Evolutionary conservation across 2,113 vertebrate genomes (phyloP), one percentile per base, ranked within the genome.

Genomic region (Pluvialis apricaria): DNA sequence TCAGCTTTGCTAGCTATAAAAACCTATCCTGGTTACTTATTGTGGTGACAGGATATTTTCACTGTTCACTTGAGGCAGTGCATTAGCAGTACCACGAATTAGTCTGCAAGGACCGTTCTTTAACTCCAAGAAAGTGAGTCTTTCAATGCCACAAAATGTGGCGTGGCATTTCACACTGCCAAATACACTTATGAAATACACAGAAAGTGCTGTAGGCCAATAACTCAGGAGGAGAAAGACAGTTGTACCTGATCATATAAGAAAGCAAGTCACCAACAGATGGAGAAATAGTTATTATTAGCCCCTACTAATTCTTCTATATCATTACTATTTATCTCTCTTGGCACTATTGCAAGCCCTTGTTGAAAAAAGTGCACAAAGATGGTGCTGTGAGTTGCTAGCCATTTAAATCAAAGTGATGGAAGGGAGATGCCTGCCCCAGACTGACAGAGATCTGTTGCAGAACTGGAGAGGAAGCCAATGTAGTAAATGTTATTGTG

Each of bases 101-200:
- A 71, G 26, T 29, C 93, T 86, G 76, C 10, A 38, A 92, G 68
- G 68, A 65, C 45, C 51, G 29, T 20, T 58, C 12, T 44, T 88
- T 49, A 68, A 24, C 47, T 55, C 1, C 0, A 1, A 26, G 36
- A 24, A 64, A 36, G 38, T 5, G 45, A 42, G 16, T 13, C 52
- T 72, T 42, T 7, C 57, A 13, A 2, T 47, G 73, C 49, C 58
- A 64, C 69, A 49, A 17, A 70, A 54, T 0, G 11, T 13, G 13
- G 58, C 5, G 13, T 28, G 68, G n/a, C 77, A 12, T 73, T 80
- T 47, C 34, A 21, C 61, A 3, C 69, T 21, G 72, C 85, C 77
- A 83, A 42, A 31, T 7, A 12, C 40, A 6, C 5, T 15, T 22
- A 68, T 1, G 15, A 45, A 71, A 78, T 2, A 75, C 0, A 1